Conservation (phyloP, 2,113 vertebrate genomes). For the Gallinago undulata region DNA sequence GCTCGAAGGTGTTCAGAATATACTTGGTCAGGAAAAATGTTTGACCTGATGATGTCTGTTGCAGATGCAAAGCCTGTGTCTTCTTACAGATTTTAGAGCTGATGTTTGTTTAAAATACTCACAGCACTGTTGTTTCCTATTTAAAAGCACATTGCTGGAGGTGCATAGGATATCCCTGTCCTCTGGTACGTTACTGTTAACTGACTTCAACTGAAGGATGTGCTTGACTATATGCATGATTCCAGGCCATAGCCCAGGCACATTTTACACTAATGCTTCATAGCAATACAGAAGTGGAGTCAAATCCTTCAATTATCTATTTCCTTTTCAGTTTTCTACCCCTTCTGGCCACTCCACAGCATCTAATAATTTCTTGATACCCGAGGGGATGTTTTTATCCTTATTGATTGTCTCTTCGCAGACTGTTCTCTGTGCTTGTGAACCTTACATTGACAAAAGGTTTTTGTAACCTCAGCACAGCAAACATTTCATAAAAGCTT, state of each 20-base stretch:
- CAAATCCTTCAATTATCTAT: not conserved
- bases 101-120: conserved; percentile 20
- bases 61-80: conserved; percentile 4
- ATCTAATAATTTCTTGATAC: not conserved
- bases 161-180: conserved; percentile 10
- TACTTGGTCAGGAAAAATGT: not conserved
- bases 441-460: not conserved
- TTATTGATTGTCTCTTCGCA: not conserved
- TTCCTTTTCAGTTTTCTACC: not conserved
- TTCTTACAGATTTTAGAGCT: not conserved
- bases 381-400: not conserved
- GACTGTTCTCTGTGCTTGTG: not conserved
- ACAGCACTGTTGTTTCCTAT: not conserved
- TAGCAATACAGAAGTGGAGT: not conserved
- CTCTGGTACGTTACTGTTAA: not conserved
- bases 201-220: not conserved
- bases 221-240: not conserved
- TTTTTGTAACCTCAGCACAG: not conserved
- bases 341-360: not conserved
- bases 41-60: not conserved
- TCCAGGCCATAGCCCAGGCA: not conserved
- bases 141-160: conserved; percentile 13
- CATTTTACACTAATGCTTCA: not conserved
- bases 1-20: not conserved
- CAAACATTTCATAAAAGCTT: not conserved